Evolutionary conservation across 2,888 invertebrate species (phyloP).

Genomic region (Phaonia tiefii): DNA sequence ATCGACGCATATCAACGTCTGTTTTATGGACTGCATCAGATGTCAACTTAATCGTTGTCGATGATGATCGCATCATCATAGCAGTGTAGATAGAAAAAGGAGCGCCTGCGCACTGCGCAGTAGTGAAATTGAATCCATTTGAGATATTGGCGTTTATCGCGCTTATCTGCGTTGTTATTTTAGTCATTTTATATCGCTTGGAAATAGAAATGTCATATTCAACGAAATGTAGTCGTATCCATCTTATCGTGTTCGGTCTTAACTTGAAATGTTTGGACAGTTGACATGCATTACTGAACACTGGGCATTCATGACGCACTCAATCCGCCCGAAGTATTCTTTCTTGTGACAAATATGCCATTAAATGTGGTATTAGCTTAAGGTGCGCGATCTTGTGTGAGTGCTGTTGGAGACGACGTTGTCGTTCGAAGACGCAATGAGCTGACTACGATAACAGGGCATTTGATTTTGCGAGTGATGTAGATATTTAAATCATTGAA

Average conservation of each 20-base stretch:
- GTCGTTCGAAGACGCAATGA: too few species aligned
- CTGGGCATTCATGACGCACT: neutral
- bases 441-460: too few species aligned
- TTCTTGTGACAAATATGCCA: neutral
- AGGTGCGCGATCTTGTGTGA: neutral
- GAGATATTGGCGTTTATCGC: constrained; percentile 75
- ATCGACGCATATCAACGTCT: neutral
- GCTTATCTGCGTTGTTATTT: constrained; percentile 74
- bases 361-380: neutral
- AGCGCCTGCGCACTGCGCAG: constrained; percentile 16
- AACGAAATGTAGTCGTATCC: constrained; percentile 54
- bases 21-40: constrained; percentile 5
- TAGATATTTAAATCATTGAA: too few species aligned
- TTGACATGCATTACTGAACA: constrained; percentile 28
- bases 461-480: too few species aligned
- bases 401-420: neutral
- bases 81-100: neutral
- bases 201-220: constrained; percentile 69
- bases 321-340: neutral
- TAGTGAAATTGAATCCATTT: constrained; percentile 52
- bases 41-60: constrained; percentile 2
- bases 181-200: constrained; percentile 76
- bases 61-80: neutral
- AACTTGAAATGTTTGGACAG: constrained; percentile 42
- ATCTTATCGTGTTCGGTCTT: constrained; percentile 71